Base-by-base conservation (phyloP, 2,113 vertebrate species). In the Turdus rufiventris region DNA sequence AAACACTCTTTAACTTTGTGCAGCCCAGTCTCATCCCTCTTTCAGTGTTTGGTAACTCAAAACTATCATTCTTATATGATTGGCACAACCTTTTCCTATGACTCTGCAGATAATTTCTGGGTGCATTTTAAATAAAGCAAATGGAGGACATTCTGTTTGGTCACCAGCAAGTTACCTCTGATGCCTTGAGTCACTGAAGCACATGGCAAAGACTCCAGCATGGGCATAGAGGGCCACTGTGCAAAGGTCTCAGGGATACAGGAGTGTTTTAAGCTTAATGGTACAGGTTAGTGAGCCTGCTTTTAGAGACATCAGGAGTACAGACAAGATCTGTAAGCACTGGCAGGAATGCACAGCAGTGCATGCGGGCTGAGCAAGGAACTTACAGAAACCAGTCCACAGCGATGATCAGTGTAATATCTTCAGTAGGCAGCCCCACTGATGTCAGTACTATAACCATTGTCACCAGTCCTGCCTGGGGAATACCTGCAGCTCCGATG, bases 351-450 rank as follows among this genome's bases (percentile, higher is more conserved):
- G 33, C 57, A 40, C 26, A 83, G 47, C 43, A 56, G 34, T 6
- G 34, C 42, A 4, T 23, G 58, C n/a, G 23, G 68, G 51, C 33
- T 61, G 38, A 72, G 33, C 45, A 73, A 57, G 51, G 67, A 91
- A 99, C 99, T 99, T 98, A 99, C 99, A 99, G 98, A 96, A 99
- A 99, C 99, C 99, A 99, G 97, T 99, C 99, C 97, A 99, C 99
- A 14, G 99, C 98, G 48, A 99, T 98, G 98, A 99, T 99, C 95
- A 99, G 98, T 1, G 99, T 98, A 93, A 99, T 99, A 96, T 99
- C 99, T 94, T 99, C 99, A 3, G 99, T 99, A 78, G 99, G 99
- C 97, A 99, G 98, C 97, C 99, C 99, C 38, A 99, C 99, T 1
- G 99, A 99, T 60, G 99, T 99, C 97, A 99, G 97, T 97, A 99